These are phyloP conservation scores for Lydus trimaculatus DNA, from an alignment of 2,888 invertebrate species.

Conservation along the genomic window DNA sequence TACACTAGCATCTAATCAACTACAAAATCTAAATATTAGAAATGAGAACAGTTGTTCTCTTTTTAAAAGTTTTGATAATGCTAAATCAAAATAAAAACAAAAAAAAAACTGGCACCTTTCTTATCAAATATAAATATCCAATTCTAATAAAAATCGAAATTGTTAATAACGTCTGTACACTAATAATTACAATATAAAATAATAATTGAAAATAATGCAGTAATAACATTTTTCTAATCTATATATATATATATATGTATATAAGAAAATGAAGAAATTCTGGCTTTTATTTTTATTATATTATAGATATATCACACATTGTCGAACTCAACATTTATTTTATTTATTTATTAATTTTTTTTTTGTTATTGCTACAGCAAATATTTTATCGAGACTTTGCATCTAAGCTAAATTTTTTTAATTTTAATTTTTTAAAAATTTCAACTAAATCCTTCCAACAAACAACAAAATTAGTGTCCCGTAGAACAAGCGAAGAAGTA, in stretches of 20 bases:
- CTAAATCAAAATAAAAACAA: slow-evolving; percentile 16
- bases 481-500: slow-evolving; percentile 34
- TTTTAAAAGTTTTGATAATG: neutral
- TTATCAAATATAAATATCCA: slow-evolving; percentile 35
- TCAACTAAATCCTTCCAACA: slow-evolving; percentile 37
- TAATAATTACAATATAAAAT: slow-evolving; percentile 30
- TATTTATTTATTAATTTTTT: slow-evolving; percentile 30
- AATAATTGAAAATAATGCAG: slow-evolving; percentile 10
- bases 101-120: slow-evolving; percentile 38
- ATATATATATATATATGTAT: no score
- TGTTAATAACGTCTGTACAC: slow-evolving; percentile 45
- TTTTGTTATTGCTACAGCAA: slow-evolving; percentile 63
- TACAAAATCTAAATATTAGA: neutral
- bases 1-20: slow-evolving; percentile 20
- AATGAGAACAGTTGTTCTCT: neutral
- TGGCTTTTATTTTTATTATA: neutral
- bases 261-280: slow-evolving; percentile 8
- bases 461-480: slow-evolving; percentile 36
- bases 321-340: slow-evolving; percentile 47
- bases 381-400: slow-evolving; percentile 45
- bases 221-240: slow-evolving; percentile 33
- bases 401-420: slow-evolving; percentile 21
- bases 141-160: slow-evolving; percentile 34
- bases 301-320: slow-evolving; percentile 51
- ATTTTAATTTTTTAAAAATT: slow-evolving; percentile 15